These are phyloP conservation scores for Emydura subglobosa DNA, from an alignment of 2,113 vertebrate genomes.

Conservation along the genomic window DNA sequence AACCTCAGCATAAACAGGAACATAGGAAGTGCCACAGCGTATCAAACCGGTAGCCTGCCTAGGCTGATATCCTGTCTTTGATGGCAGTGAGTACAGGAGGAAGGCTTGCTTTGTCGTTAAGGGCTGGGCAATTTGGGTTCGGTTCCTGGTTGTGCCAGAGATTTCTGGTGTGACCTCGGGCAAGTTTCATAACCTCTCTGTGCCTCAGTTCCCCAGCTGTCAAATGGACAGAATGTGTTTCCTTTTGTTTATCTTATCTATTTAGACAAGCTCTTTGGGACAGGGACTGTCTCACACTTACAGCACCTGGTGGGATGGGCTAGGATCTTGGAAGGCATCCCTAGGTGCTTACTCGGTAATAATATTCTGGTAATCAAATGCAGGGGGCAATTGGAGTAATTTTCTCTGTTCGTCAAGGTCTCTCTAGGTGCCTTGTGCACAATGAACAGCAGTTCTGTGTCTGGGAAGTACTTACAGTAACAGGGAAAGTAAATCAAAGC, in stretches of 20 bases:
- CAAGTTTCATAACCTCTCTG: background rate
- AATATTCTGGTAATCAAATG: background rate
- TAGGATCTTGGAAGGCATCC: background rate
- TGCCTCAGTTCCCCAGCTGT: background rate
- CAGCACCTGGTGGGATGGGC: background rate
- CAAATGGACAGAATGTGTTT: background rate
- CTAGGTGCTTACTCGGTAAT: background rate
- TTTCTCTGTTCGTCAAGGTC: background rate
- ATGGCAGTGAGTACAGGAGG: background rate
- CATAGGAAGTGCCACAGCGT: background rate
- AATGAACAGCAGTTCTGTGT: background rate
- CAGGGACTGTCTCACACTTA: background rate
- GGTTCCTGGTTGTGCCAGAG: background rate
- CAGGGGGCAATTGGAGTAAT: background rate
- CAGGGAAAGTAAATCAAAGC: background rate
- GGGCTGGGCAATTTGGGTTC: background rate
- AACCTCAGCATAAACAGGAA: background rate
- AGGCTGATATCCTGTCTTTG: background rate
- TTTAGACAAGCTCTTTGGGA: background rate
- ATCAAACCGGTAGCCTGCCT: background rate
- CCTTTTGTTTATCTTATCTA: background rate
- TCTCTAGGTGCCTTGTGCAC: background rate
- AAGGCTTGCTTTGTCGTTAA: background rate
- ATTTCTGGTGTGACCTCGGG: background rate
- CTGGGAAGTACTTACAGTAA: background rate